These are phyloP conservation scores for Ceratina japonica DNA, from an alignment of 1,140 invertebrate species.

Conservation along the genomic window DNA sequence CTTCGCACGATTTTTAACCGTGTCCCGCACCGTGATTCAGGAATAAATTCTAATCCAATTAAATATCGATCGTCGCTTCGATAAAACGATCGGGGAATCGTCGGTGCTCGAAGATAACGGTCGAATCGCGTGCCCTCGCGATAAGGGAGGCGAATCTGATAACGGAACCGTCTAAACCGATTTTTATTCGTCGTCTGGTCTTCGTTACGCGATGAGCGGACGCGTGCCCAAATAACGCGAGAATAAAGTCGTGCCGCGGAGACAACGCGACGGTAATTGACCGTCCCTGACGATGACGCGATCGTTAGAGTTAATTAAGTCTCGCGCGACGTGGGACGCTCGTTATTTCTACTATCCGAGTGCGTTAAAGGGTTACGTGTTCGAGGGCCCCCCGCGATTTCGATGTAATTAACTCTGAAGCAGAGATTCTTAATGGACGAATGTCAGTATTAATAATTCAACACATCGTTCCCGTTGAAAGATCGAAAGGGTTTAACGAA, in stretches of 20 bases:
- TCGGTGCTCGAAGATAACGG: not conserved
- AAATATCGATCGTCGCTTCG: not conserved
- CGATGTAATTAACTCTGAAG: no score
- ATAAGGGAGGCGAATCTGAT: not conserved
- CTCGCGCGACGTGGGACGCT: not conserved
- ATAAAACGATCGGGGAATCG: not conserved
- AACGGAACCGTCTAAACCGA: not conserved
- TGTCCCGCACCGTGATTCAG: no score
- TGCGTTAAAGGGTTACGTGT: not conserved
- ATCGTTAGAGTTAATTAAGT: slow-evolving; percentile 20
- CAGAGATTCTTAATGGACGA: no score
- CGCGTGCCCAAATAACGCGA: not conserved
- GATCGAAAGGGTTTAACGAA: no score
- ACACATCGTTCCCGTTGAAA: no score
- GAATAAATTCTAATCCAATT: no score
- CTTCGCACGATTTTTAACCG: not conserved
- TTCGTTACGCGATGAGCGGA: not conserved
- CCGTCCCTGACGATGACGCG: slow-evolving; percentile 14
- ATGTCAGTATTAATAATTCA: not conserved
- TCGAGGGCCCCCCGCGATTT: not conserved
- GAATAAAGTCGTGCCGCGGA: not conserved
- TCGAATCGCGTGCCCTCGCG: not conserved
- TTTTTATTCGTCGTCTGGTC: not conserved
- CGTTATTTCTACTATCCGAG: not conserved
- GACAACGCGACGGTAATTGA: slow-evolving; percentile 27